These are phyloP conservation scores for Idaea biselata DNA, from an alignment of 2,888 invertebrate species.

Conservation along the genomic window DNA sequence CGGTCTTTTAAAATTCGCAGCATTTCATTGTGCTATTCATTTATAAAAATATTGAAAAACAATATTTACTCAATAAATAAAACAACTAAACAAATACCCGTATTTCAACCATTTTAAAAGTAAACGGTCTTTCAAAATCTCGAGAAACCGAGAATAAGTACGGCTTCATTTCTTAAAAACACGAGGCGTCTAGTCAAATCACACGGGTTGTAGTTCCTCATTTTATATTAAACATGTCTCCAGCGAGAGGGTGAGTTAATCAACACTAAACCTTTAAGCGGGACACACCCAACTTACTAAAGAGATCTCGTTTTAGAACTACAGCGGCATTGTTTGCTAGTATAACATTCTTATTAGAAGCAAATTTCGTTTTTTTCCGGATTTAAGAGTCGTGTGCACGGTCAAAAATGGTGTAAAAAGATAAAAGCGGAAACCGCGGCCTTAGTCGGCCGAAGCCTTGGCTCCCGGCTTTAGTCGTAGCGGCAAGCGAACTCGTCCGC, in stretches of 20 bases:
- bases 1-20: too few relatives aligned
- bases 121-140: too few relatives aligned
- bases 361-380: constrained; percentile 64
- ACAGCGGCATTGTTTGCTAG: constrained; percentile 60
- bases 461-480: too few relatives aligned
- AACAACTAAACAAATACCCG: too few relatives aligned
- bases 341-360: constrained; percentile 68
- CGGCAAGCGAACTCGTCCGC: too few relatives aligned
- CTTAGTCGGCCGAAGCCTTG: too few relatives aligned
- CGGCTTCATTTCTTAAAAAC: background rate
- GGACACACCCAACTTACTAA: constrained; percentile 52
- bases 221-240: constrained; percentile 22
- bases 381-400: constrained; percentile 48
- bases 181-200: background rate
- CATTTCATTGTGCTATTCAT: too few relatives aligned
- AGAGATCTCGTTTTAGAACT: constrained; percentile 51
- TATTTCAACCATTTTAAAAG: too few relatives aligned
- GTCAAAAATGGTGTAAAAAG: background rate
- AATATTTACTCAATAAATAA: too few relatives aligned
- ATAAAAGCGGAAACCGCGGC: too few relatives aligned
- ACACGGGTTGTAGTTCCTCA: constrained; percentile 6
- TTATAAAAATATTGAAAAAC: too few relatives aligned
- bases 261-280: constrained; percentile 52
- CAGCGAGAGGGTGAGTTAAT: constrained; percentile 35
- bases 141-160: too few relatives aligned